Percentiles rank a stretch among this genome's conserved stretches.
Evolutionary conservation across 2,888 invertebrate species (phyloP).

Genomic region (Acrocyrtus sp.): DNA sequence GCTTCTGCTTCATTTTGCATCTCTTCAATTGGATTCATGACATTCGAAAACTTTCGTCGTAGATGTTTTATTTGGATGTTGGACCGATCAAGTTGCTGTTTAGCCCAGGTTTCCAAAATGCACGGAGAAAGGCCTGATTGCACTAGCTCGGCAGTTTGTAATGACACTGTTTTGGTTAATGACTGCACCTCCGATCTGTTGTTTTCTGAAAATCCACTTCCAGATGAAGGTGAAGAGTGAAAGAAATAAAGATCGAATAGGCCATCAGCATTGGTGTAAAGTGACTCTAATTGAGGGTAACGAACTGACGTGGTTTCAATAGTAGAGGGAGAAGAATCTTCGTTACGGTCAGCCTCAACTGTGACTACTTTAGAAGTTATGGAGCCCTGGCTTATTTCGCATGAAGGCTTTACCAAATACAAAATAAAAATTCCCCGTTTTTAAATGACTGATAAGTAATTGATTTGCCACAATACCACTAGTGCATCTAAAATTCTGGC

Average conservation of each 20-base stretch:
- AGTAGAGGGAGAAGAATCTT: too few relatives aligned
- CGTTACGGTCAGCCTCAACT: too few relatives aligned
- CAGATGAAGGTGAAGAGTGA: not conserved
- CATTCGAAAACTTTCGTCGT: constrained; percentile 20
- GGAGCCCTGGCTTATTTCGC: too few relatives aligned
- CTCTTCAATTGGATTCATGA: constrained; percentile 38
- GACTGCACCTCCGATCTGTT: not conserved
- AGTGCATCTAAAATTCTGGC: too few relatives aligned
- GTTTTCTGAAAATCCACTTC: not conserved
- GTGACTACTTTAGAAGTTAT: too few relatives aligned
- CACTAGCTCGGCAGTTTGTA: constrained; percentile 17
- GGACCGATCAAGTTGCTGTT: constrained; percentile 20
- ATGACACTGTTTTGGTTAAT: constrained; percentile 3
- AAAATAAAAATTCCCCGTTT: too few relatives aligned
- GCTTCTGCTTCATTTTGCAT: constrained; percentile 26
- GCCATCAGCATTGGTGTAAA: constrained; percentile 12
- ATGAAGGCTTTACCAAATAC: too few relatives aligned
- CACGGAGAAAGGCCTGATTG: constrained; percentile 11
- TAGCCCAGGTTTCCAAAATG: constrained; percentile 24
- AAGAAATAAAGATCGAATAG: constrained; percentile 27
- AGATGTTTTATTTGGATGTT: not conserved
- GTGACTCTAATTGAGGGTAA: not conserved
- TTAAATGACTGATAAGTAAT: too few relatives aligned
- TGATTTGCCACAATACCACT: too few relatives aligned
- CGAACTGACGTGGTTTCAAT: too few relatives aligned